phyloP scores from a whole-genome alignment of 2,888 invertebrate species.

The Hedychridium roseum region DNA sequence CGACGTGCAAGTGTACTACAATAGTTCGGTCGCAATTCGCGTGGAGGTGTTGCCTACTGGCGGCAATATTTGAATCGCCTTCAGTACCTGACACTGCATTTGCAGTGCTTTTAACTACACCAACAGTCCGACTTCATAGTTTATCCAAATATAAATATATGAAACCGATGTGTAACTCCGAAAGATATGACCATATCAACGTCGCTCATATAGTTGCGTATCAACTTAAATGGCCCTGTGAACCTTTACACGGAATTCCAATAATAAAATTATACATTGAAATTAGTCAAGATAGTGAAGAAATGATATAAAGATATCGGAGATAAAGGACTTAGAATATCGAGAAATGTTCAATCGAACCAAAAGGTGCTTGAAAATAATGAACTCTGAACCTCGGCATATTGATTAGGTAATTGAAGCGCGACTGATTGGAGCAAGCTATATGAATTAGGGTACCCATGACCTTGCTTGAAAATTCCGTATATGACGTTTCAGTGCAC shows the following conservation, averaged over 20 bases:
- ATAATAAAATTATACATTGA: not conserved
- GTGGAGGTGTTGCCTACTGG: no score
- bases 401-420: constrained; percentile 17
- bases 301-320: not conserved
- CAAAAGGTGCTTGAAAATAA: constrained; percentile 1
- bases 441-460: constrained; percentile 11
- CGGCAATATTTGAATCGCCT: no score
- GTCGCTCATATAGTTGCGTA: no score
- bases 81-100: no score
- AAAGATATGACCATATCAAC: not conserved
- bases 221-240: not conserved
- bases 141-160: no score
- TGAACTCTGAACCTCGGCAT: constrained; percentile 2
- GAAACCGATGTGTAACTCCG: no score
- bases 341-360: no score
- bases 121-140: no score
- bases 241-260: not conserved
- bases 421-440: constrained; percentile 13
- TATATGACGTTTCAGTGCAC: not conserved
- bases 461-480: constrained; percentile 17
- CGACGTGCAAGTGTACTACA: no score
- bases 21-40: no score
- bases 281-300: not conserved
- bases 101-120: no score
- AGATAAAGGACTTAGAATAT: no score